Percentiles rank a stretch among this genome's conserved stretches.
These are phyloP conservation scores for Therioaphis trifolii DNA, from an alignment of 2,888 invertebrate species.

Conservation along the genomic window DNA sequence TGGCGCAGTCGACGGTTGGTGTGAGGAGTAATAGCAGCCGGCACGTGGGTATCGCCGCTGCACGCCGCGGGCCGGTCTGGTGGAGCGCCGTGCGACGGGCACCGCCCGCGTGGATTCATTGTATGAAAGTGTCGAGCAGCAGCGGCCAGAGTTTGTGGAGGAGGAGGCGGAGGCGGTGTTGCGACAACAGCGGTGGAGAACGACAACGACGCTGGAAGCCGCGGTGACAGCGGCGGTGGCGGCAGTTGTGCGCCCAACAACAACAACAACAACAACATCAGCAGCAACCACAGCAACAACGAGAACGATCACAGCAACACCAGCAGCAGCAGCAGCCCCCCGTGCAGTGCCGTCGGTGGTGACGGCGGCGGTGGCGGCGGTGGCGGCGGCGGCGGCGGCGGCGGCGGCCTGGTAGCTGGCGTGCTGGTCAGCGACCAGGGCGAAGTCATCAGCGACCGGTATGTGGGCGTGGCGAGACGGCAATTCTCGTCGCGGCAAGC, in stretches of 20 bases:
- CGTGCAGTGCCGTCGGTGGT: slow-evolving; percentile 48
- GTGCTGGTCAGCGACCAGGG: slow-evolving; percentile 68
- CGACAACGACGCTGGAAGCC: slow-evolving; percentile 52
- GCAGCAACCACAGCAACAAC: background rate
- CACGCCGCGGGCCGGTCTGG: slow-evolving; percentile 63
- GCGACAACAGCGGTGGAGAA: slow-evolving; percentile 43
- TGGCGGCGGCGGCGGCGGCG: slow-evolving; percentile 41
- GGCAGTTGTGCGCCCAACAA: slow-evolving; percentile 43
- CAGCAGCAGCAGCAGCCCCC: slow-evolving; percentile 32
- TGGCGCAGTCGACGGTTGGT: slow-evolving; percentile 57
- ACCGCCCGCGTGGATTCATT: slow-evolving; percentile 63
- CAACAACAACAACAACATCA: slow-evolving; percentile 37
- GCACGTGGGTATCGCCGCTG: slow-evolving; percentile 63
- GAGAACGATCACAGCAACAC: background rate
- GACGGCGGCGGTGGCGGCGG: background rate
- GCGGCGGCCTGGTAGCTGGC: slow-evolving; percentile 66
- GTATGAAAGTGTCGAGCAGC: slow-evolving; percentile 65
- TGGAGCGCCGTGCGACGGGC: slow-evolving; percentile 63
- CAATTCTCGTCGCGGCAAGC: slow-evolving; percentile 56
- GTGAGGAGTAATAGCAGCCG: slow-evolving; percentile 60
- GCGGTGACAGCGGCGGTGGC: slow-evolving; percentile 51
- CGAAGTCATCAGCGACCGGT: slow-evolving; percentile 67
- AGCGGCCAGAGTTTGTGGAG: slow-evolving; percentile 64
- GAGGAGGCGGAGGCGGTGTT: slow-evolving; percentile 51
- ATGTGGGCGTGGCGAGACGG: slow-evolving; percentile 63